phyloP scores from a whole-genome alignment of 2,888 invertebrate species.

The Drosophila anceps region DNA sequence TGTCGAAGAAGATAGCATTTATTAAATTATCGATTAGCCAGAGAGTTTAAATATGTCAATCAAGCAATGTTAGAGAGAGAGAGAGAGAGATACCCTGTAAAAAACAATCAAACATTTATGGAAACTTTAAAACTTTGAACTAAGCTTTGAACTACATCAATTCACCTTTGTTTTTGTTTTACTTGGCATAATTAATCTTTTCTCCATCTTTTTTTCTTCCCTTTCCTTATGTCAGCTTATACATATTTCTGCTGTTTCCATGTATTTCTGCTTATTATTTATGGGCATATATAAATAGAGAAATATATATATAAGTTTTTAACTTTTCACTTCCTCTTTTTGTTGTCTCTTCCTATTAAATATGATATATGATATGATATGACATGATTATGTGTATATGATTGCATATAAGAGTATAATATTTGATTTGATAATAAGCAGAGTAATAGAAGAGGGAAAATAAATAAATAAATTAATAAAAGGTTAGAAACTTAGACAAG shows the following conservation, averaged over 20 bases:
- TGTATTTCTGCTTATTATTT: conserved; percentile 6
- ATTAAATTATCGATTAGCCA: conserved; percentile 6
- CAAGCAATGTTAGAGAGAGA: not conserved
- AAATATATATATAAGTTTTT: not conserved
- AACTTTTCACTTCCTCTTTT: conserved; percentile 5
- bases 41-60: not conserved
- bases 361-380: conserved; percentile 7
- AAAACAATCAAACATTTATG: too few species aligned
- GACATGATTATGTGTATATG: not conserved
- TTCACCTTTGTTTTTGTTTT: not conserved
- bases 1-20: not conserved
- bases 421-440: not conserved
- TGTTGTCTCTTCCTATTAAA: conserved; percentile 1
- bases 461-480: not conserved
- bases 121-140: not conserved
- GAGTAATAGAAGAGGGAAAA: too few species aligned
- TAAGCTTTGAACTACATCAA: conserved; percentile 2
- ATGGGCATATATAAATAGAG: conserved; percentile 4
- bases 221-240: conserved; percentile 7
- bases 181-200: conserved; percentile 2
- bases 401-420: not conserved
- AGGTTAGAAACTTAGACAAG: too few species aligned
- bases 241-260: conserved; percentile 1
- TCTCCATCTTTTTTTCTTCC: not conserved
- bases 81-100: not conserved